These are phyloP conservation scores for Dynastes tityus DNA, from an alignment of 2,888 invertebrate species.

Conservation along the genomic window DNA sequence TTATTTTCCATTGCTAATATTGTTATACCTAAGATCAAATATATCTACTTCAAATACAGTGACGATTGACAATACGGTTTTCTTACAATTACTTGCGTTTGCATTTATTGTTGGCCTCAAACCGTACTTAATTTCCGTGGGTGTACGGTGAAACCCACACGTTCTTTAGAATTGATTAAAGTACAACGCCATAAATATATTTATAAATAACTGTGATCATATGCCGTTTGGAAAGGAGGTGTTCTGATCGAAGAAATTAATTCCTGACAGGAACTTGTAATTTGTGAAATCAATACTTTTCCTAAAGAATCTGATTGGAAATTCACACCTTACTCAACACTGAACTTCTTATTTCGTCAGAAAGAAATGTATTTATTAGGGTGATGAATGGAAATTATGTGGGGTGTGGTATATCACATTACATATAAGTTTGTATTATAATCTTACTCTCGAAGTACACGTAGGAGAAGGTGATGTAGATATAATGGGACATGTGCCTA, in stretches of 20 bases:
- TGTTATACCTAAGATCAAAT: no score
- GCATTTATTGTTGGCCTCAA: background rate
- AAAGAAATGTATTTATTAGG: background rate
- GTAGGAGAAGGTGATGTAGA: no score
- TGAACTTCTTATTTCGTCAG: background rate
- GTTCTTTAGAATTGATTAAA: constrained; percentile 6
- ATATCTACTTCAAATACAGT: background rate
- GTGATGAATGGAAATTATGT: background rate
- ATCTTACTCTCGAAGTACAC: no score
- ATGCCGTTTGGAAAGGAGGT: background rate
- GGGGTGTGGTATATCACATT: background rate
- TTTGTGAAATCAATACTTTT: background rate
- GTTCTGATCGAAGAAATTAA: background rate
- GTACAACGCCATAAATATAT: background rate
- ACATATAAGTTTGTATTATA: no score
- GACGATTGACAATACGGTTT: background rate
- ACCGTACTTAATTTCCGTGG: background rate
- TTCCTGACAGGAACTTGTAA: background rate
- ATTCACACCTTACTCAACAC: background rate
- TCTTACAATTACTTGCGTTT: background rate
- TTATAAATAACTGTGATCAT: background rate
- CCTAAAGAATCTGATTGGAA: background rate
- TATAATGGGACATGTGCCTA: no score
- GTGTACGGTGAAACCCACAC: background rate
- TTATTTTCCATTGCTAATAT: no score